A percentile compares a stretch with the other conserved stretches of the same genome.
phyloP scores from a whole-genome alignment of 2,888 invertebrate species.

The Rhimphoctona megacephalus region DNA sequence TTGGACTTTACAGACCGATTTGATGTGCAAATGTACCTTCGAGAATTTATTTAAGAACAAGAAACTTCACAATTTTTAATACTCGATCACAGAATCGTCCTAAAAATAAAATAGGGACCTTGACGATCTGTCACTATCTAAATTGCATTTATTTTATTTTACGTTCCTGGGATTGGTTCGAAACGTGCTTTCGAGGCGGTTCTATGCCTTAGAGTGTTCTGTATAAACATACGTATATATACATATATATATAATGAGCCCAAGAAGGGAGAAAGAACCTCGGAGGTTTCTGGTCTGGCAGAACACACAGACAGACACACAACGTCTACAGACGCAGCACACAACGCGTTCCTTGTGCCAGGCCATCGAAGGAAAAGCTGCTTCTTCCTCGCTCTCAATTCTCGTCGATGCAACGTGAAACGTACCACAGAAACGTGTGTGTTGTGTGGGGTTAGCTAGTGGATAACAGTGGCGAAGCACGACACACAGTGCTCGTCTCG shows the following conservation, averaged over 20 bases:
- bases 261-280: conserved; percentile 25
- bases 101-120: background rate
- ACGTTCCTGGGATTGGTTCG: background rate
- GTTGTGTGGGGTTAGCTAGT: background rate
- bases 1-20: background rate
- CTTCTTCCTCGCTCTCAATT: conserved; percentile 34
- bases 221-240: background rate
- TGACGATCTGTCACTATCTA: background rate
- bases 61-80: background rate
- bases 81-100: background rate
- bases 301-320: background rate
- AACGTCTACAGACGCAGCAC: background rate
- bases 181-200: conserved; percentile 27
- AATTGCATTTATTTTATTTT: background rate
- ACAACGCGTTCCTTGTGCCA: conserved; percentile 48
- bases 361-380: conserved; percentile 36
- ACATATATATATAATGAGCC: background rate
- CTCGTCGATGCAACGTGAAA: conserved; percentile 41
- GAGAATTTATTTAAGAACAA: background rate
- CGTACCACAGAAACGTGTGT: conserved; percentile 17
- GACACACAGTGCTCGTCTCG: conserved; percentile 25
- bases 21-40: background rate
- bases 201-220: conserved; percentile 14
- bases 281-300: conserved; percentile 26
- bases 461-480: conserved; percentile 19